These are phyloP conservation scores for Gadopsis marmoratus DNA, from an alignment of 2,797 vertebrate species.

Conservation along the genomic window DNA sequence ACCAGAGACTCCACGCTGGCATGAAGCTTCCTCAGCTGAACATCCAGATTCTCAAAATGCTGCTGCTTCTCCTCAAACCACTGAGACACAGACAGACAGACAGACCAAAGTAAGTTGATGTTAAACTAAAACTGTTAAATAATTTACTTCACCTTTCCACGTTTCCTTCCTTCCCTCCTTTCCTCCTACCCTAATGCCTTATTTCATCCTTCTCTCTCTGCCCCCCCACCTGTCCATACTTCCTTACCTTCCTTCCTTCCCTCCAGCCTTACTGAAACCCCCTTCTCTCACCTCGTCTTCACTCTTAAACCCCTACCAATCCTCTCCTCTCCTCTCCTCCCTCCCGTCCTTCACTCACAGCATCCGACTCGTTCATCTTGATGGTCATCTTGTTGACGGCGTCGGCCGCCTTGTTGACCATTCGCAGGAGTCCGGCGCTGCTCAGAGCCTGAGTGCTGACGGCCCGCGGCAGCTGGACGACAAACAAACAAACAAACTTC, in stretches of 20 bases:
- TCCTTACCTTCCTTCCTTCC: background rate
- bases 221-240: too few species aligned
- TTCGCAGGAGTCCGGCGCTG: conserved; percentile 97
- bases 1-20: conserved; percentile 94
- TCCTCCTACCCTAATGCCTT: too few species aligned
- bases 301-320: too few species aligned
- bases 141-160: background rate
- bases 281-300: background rate
- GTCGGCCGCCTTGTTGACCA: conserved; percentile 99
- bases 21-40: conserved; percentile 96
- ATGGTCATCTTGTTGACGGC: conserved; percentile 99
- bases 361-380: conserved; percentile 99
- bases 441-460: conserved; percentile 99
- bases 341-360: conserved; percentile 85
- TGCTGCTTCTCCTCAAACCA: conserved; percentile 99
- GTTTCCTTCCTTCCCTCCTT: accelerated
- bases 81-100: conserved; percentile 75
- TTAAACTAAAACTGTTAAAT: background rate
- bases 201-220: background rate
- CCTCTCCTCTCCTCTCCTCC: too few species aligned
- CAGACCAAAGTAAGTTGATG: background rate
- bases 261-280: background rate
- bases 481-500: background rate
- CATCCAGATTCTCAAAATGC: conserved; percentile 97
- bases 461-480: conserved; percentile 94